Evolutionary conservation across 2,888 invertebrate genomes (phyloP).

Genomic region (Eulithis prunata): DNA sequence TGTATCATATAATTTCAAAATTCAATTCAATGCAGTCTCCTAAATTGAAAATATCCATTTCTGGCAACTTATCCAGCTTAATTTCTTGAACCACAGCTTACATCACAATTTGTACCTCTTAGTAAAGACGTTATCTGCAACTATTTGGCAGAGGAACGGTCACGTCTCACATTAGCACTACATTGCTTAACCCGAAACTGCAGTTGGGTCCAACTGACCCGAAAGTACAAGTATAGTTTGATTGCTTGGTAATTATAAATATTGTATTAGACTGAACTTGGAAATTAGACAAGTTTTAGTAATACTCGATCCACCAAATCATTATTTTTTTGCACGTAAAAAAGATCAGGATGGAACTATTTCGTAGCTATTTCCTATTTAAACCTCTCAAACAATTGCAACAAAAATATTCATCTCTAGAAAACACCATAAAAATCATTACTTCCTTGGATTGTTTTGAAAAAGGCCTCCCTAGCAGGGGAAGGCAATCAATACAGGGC

Average conservation of each 20-base stretch:
- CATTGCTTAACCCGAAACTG: slow-evolving; percentile 44
- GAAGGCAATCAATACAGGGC: slow-evolving; percentile 87
- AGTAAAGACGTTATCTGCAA: slow-evolving; percentile 37
- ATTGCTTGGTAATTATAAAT: slow-evolving; percentile 11
- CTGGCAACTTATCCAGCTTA: slow-evolving; percentile 38
- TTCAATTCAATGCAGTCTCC: slow-evolving; percentile 31
- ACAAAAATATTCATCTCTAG: slow-evolving; percentile 36
- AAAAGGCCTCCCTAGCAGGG: slow-evolving; percentile 69
- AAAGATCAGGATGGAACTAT: no score
- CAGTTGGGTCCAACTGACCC: slow-evolving; percentile 17
- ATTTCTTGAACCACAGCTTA: slow-evolving; percentile 18
- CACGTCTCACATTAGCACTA: slow-evolving; percentile 71
- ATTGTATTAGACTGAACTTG: no score
- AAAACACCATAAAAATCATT: slow-evolving; percentile 63
- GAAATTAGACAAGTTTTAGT: no score
- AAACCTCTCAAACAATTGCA: slow-evolving; percentile 10
- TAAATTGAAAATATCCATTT: slow-evolving; percentile 41
- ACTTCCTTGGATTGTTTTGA: slow-evolving; percentile 76
- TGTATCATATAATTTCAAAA: slow-evolving; percentile 3
- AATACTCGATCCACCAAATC: no score
- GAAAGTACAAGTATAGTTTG: slow-evolving; percentile 4
- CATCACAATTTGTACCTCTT: slow-evolving; percentile 16
- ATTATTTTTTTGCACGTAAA: no score
- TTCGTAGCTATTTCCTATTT: not conserved
- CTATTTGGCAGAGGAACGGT: slow-evolving; percentile 47